A percentile compares a stretch with the other conserved stretches of the same genome.
Evolutionary conservation across 2,888 invertebrate genomes (phyloP).

Genomic region (Microplitis manilae): DNA sequence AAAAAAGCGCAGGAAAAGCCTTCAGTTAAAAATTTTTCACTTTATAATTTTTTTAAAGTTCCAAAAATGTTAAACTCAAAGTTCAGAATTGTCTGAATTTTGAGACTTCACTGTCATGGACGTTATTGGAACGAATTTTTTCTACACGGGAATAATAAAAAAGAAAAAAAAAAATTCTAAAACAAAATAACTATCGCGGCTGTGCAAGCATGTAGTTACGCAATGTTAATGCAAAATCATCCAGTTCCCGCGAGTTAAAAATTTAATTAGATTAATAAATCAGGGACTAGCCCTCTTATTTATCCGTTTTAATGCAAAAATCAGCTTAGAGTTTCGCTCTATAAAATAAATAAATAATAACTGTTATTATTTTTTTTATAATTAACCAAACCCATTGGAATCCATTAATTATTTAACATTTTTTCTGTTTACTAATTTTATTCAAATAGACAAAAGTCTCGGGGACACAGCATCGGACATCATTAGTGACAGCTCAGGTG

Average conservation of each 20-base stretch:
- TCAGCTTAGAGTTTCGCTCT: neutral
- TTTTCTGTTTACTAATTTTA: constrained; percentile 35
- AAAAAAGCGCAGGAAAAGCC: no score
- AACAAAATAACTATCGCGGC: constrained; percentile 36
- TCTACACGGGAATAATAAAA: neutral
- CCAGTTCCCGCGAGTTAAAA: constrained; percentile 7
- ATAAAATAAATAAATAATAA: neutral
- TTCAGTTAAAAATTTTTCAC: no score
- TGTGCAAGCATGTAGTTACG: constrained; percentile 49
- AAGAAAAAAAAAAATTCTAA: neutral
- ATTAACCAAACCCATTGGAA: constrained; percentile 16
- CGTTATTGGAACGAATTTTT: no score
- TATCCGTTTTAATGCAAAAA: neutral
- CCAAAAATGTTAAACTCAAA: no score
- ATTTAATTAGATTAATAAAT: constrained; percentile 8
- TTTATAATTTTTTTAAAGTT: no score
- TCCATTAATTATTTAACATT: constrained; percentile 8
- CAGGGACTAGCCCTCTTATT: constrained; percentile 18
- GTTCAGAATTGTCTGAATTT: no score
- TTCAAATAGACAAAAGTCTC: constrained; percentile 87
- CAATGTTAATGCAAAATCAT: constrained; percentile 45
- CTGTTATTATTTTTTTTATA: constrained; percentile 5
- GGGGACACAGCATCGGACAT: constrained; percentile 89
- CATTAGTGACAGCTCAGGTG: constrained; percentile 93
- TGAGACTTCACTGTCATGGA: no score